phyloP scores from a whole-genome alignment of 2,888 invertebrate genomes.

The Tetramorium bicarinatum region DNA sequence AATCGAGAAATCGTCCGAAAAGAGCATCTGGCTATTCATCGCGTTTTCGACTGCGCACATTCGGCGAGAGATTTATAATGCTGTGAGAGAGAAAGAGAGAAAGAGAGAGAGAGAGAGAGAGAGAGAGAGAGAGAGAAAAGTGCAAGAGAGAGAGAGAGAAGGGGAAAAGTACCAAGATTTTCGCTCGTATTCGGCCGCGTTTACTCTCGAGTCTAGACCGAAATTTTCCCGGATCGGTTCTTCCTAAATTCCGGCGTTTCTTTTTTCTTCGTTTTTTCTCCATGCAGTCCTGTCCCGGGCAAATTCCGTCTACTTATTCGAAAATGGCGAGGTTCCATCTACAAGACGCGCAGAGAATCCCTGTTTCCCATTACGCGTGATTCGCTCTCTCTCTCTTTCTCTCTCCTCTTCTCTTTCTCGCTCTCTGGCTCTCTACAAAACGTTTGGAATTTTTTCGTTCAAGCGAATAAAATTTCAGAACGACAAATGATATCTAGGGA shows the following conservation, averaged over 20 bases:
- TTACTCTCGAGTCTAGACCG: constrained; percentile 34
- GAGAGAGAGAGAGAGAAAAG: background rate
- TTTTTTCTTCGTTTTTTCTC: constrained; percentile 1
- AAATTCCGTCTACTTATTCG: constrained; percentile 52
- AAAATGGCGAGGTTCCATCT: constrained; percentile 47
- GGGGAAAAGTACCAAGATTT: constrained; percentile 38
- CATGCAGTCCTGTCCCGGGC: constrained; percentile 15
- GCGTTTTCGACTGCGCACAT: constrained; percentile 48
- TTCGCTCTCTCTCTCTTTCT: constrained; percentile 42
- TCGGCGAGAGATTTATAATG: constrained; percentile 54
- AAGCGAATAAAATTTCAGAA: constrained; percentile 33
- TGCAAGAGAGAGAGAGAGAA: too few species aligned
- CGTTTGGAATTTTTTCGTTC: constrained; percentile 36
- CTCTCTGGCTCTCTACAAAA: constrained; percentile 37
- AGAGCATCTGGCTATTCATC: constrained; percentile 57
- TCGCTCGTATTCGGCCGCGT: constrained; percentile 37
- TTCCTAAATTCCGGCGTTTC: constrained; percentile 45
- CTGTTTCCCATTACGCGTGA: constrained; percentile 37
- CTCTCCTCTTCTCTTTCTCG: background rate
- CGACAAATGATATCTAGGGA: constrained; percentile 24
- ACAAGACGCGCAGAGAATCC: constrained; percentile 39
- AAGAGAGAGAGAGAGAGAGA: background rate
- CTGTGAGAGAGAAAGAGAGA: background rate
- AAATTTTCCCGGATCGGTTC: constrained; percentile 48
- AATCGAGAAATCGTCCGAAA: constrained; percentile 56